Evolutionary conservation across 2,797 vertebrate genomes (phyloP), one percentile per base, ranked within the genome.

Genomic region (Decapterus maruadsi): DNA sequence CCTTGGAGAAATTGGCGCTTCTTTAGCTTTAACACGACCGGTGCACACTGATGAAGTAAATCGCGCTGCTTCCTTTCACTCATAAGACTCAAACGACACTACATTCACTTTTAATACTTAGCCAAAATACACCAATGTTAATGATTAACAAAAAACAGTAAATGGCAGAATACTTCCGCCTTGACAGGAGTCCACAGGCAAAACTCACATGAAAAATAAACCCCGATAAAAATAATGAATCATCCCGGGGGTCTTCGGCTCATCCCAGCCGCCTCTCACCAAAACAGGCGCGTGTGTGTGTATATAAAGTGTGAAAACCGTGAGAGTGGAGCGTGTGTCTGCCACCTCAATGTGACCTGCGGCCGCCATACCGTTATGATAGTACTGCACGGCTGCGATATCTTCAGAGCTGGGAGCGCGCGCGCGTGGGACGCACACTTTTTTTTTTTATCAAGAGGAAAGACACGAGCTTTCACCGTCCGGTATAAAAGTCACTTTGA

Each of bases 341-440:
- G 34, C 66, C 67, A 50, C 20, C 57, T 82, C 90, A 90, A 90
- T 86, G 91, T 93, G 88, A 93, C 90, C 84, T 50, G 54, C 0
- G 64, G 89, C 94, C 93, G 94, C 95, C 95, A 95, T 95, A 74
- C 63, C 77, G 38, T 16, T 10, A 6, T 7, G 26, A 62, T 36
- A 4, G 7, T 4, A 31, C 72, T 19, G 93, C 95, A 95, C 94
- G 94, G 63, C 77, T 14, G 54, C 90, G 34, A 6, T 36, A 26
- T 51, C 53, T 66, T 8, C 46, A 22, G 46, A 43, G 31, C 1
- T 40, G 12, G 26, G 63, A 75, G 83, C 57, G 57, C 54, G 34
- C 34, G 76, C 64, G 74, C 71, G 40, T 6, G n/a, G 6, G 13
- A 16, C 65, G 57, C 77, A 31, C 83, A 16, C 17, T 3, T 2